Evolutionary conservation across 1,140 invertebrate genomes (phyloP), one percentile per base, ranked within the genome.

Genomic region (Pogonomyrmex californicus): DNA sequence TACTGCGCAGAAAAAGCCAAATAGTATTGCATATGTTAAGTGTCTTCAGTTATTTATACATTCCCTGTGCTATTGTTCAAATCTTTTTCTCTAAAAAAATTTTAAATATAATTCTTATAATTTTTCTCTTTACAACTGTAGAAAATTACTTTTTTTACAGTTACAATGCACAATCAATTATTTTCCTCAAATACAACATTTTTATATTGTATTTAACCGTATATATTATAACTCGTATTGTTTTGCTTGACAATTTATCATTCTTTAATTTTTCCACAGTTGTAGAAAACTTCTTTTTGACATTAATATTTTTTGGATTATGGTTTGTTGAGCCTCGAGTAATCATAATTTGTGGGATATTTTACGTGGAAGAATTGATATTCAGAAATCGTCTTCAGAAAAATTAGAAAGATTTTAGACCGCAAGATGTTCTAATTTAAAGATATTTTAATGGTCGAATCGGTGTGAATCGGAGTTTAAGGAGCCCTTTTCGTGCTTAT

Each of bases 401-500:
- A 14, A 30, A n/a, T 7, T n/a, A 23, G 49, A 86, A 23, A n/a
- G 41, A 30, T 47, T 63, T 36, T 23, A 56, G 10, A 66, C 33
- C 10, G 9, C n/a, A 33, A 7, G 14, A 44, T 70, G 12, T n/a
- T 58, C 2, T 4, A 14, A 6, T 23, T 49, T 44, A 5, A 4
- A 47, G 60, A 1, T 36, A 82, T 58, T 58, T 36, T 41, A 12
- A 23, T 1, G 36, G 9, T 51, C 9, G n/a, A 60, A 10, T 4
- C 44, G 56, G 77, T 44, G 88, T 86, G 81, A 87, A 89, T n/a
- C 49, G 60, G 47, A 47, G 79, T 30, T 85, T 65, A 41, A 88
- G 58, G 56, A 51, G 36, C 30, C 77, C 58, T 87, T 89, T 91
- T 86, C 87, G 63, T 56, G 73, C 58, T 82, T 83, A 77, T 86